Evolutionary conservation across 1,140 invertebrate species (phyloP).

Genomic region (Apis laboriosa): DNA sequence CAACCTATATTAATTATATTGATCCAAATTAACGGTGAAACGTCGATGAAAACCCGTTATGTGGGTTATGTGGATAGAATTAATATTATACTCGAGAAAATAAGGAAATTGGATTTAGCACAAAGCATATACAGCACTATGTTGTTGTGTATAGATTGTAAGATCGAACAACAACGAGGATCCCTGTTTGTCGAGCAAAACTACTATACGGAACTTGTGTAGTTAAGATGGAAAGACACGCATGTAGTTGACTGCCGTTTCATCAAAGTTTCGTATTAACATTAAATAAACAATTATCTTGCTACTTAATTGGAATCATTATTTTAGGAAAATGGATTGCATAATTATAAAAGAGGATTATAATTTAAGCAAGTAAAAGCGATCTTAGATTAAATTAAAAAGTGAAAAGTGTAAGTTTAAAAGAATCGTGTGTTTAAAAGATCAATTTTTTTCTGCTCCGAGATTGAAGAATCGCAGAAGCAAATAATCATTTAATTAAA

Average conservation of each 20-base stretch:
- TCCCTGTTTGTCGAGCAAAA: not conserved
- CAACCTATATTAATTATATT: not conserved
- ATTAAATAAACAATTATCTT: not conserved
- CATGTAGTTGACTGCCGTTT: not conserved
- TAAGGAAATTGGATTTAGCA: not conserved
- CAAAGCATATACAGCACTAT: not conserved
- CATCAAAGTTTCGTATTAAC: not conserved
- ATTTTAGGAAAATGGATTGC: not conserved
- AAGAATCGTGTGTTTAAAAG: too few species aligned
- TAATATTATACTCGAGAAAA: not conserved
- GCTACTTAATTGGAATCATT: too few species aligned
- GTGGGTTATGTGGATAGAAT: not conserved
- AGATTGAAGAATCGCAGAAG: too few species aligned
- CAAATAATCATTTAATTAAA: too few species aligned
- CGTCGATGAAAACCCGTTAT: not conserved
- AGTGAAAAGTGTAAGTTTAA: not conserved
- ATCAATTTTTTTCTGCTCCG: too few species aligned
- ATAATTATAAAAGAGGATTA: not conserved
- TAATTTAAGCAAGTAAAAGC: not conserved
- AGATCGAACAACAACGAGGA: not conserved
- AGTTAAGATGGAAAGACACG: not conserved
- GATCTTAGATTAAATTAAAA: not conserved
- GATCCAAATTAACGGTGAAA: not conserved
- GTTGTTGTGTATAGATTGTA: constrained; percentile 8
- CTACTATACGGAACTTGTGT: not conserved